Evolutionary conservation across 2,797 vertebrate genomes (phyloP), one percentile per base, ranked within the genome.

Genomic region (Sciaenops ocellatus): DNA sequence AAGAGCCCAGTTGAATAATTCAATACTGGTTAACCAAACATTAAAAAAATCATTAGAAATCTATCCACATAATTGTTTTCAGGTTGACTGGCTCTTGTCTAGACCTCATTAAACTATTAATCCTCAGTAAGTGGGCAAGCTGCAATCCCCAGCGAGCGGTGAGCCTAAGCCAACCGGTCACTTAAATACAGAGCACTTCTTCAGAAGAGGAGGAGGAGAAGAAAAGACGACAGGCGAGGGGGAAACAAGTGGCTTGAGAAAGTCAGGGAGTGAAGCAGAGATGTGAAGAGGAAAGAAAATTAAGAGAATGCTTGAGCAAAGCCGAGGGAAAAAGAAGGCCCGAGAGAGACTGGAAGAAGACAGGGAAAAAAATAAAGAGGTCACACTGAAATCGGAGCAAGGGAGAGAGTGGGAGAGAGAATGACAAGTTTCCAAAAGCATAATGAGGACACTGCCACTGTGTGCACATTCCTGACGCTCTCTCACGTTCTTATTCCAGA

Each of bases 401-500:
- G 55, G 48, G 30, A 55, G 55, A 46, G 22, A 59, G 69, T 17
- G 15, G 12, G 34, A 51, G 41, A 73, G 72, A 79, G 56, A 80
- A 64, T 55, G 76, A 80, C 59, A 80, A 61, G 62, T 78, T 80
- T 84, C 83, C 71, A 73, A 74, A 74, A 69, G 46, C 56, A 41
- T 69, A 83, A 85, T 71, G 73, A 76, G 80, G 67, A 82, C 55
- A 34, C 30, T 47, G 52, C 38, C 48, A 11, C 64, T 48, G 78
- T 24, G 46, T 48, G 30, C 28, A 38, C 26, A 34, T 28, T 69
- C 65, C 26, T 2, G 1, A 67, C 13, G 55, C 22, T 18, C 56
- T 54, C 88, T 94, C 88, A 96, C 96, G 90, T 96, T 91, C 84
- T 93, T 94, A 22, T 64, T 78, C 96, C 96, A 96, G 79, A 24